A percentile compares a stretch with the other conserved stretches of the same genome.
These are phyloP conservation scores for Lophius piscatorius DNA, from an alignment of 2,113 vertebrate genomes.

Conservation along the genomic window DNA sequence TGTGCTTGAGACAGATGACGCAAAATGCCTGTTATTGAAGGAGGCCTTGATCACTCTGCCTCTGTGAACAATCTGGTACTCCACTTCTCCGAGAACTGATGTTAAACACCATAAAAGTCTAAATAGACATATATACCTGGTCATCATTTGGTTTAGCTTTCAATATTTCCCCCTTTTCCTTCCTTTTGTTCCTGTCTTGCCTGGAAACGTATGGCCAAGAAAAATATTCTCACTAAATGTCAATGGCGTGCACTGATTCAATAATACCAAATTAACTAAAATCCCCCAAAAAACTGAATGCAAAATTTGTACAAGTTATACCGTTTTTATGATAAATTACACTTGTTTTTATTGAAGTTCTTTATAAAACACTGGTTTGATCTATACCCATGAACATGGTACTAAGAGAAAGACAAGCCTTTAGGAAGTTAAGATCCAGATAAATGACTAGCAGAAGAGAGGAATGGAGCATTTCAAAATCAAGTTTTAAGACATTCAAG, in stretches of 20 bases:
- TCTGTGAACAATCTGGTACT: too few species aligned
- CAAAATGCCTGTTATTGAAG: slow-evolving; percentile 13
- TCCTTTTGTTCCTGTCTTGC: too few species aligned
- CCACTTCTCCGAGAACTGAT: too few species aligned
- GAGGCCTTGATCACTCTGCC: background rate
- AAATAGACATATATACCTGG: background rate
- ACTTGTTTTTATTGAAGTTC: too few species aligned
- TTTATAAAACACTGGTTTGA: too few species aligned
- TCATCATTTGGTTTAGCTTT: slow-evolving; percentile 24
- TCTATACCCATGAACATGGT: too few species aligned
- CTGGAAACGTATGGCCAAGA: slow-evolving; percentile 19
- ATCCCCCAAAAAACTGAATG: too few species aligned
- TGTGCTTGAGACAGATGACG: slow-evolving; percentile 12
- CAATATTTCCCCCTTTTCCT: background rate
- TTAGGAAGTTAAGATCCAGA: slow-evolving; percentile 6
- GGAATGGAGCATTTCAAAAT: slow-evolving; percentile 3
- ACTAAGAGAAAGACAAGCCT: background rate
- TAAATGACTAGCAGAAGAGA: background rate
- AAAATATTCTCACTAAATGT: slow-evolving; percentile 53
- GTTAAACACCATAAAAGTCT: background rate
- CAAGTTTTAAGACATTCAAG: background rate
- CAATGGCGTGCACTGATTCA: too few species aligned
- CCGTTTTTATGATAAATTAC: too few species aligned
- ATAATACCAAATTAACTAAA: too few species aligned
- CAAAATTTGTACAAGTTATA: too few species aligned